Conservation (phyloP, 2,888 invertebrate genomes). For the Byasa hedistus region DNA sequence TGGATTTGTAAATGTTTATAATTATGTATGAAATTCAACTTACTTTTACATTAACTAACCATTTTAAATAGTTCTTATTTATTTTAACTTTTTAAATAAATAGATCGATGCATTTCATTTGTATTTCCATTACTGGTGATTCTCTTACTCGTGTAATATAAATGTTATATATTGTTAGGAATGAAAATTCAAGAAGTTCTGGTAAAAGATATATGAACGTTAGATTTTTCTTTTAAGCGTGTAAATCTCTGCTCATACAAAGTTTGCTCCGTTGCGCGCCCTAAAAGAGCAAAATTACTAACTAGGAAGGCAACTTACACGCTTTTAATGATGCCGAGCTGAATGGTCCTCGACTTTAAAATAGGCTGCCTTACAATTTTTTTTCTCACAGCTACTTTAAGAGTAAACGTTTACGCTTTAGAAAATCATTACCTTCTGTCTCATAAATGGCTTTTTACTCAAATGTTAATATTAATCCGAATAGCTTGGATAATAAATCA, state of each 20-base stretch:
- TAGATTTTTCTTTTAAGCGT: neutral
- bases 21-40: no score
- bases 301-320: conserved; percentile 20
- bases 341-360: conserved; percentile 21
- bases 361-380: conserved; percentile 17
- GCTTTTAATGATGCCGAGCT: conserved; percentile 24
- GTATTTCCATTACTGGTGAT: no score
- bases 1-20: no score
- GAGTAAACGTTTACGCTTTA: neutral
- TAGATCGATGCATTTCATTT: no score
- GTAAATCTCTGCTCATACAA: neutral
- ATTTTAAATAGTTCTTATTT: no score
- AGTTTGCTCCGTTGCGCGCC: conserved; percentile 4
- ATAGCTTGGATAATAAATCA: neutral
- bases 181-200: no score
- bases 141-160: no score
- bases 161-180: no score
- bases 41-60: no score
- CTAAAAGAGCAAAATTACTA: conserved; percentile 27
- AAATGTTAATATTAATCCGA: neutral
- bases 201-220: neutral
- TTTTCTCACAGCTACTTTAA: conserved; percentile 12
- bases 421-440: conserved; percentile 1
- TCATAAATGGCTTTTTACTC: neutral
- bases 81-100: no score